Conservation (phyloP, 2,113 vertebrate species). For the Clarias batrachus region DNA sequence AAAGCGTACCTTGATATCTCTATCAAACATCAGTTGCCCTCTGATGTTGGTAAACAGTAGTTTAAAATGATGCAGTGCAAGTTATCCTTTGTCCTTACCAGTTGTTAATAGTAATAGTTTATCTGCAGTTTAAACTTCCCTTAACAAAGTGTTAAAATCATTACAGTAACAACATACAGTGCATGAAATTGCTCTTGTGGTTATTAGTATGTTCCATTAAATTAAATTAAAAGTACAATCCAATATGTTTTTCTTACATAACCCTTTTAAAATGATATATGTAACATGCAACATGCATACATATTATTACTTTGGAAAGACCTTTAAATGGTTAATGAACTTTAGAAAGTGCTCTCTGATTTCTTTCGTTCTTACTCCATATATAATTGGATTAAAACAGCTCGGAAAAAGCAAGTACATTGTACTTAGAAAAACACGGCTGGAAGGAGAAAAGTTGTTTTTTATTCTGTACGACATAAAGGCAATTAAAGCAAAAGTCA, state of each 20-base stretch:
- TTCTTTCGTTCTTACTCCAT: slow-evolving; percentile 58
- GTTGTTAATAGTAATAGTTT: too few relatives aligned
- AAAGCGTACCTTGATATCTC: too few relatives aligned
- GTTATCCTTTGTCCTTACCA: not conserved
- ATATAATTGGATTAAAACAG: slow-evolving; percentile 57
- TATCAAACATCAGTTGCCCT: not conserved
- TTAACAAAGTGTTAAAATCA: not conserved
- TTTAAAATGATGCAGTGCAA: not conserved
- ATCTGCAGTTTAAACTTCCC: not conserved
- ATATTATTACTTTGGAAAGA: slow-evolving; percentile 19
- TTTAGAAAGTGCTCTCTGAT: slow-evolving; percentile 51
- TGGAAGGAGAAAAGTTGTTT: slow-evolving; percentile 44
- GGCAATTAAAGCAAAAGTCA: slow-evolving; percentile 47
- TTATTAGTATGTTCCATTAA: too few relatives aligned
- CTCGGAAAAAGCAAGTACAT: slow-evolving; percentile 54
- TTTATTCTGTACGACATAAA: slow-evolving; percentile 53
- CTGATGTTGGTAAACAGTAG: not conserved
- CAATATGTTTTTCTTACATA: not conserved
- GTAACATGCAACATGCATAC: not conserved
- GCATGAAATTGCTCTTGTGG: not conserved
- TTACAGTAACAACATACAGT: not conserved
- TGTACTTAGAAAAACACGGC: slow-evolving; percentile 51
- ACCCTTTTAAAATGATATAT: not conserved
- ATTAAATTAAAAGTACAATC: not conserved
- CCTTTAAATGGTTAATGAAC: slow-evolving; percentile 14